A percentile compares a stretch with the other conserved stretches of the same genome.
phyloP scores from a whole-genome alignment of 2,113 vertebrate genomes.

The Lipotes vexillifer region DNA sequence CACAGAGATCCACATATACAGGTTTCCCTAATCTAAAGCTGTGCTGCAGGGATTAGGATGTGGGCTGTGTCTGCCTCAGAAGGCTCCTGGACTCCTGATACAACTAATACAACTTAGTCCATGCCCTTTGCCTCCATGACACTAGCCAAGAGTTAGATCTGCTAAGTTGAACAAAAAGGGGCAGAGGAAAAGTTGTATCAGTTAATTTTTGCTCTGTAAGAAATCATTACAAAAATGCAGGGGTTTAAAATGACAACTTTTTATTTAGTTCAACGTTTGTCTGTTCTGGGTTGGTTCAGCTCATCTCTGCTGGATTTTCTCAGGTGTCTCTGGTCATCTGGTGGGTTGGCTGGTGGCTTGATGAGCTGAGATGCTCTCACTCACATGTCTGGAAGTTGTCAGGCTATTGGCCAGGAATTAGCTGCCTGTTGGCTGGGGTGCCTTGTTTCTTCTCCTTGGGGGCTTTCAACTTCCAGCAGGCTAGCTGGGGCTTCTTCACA shows the following conservation, averaged over 20 bases:
- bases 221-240: background rate
- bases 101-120: background rate
- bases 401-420: background rate
- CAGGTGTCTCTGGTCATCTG: background rate
- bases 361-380: background rate
- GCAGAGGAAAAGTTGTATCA: background rate
- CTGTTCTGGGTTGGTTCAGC: background rate
- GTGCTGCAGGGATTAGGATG: background rate
- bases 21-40: background rate
- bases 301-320: background rate
- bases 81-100: background rate
- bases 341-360: background rate
- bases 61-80: background rate
- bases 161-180: background rate
- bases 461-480: background rate
- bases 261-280: background rate
- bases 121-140: background rate
- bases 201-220: background rate
- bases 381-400: background rate
- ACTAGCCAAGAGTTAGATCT: background rate
- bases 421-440: background rate
- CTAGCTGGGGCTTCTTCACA: background rate
- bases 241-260: background rate
- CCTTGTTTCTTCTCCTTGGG: background rate
- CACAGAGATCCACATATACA: background rate